Percentiles rank a stretch among this genome's conserved stretches.
phyloP scores from a whole-genome alignment of 2,888 invertebrate genomes.

The Dynastes grantii region DNA sequence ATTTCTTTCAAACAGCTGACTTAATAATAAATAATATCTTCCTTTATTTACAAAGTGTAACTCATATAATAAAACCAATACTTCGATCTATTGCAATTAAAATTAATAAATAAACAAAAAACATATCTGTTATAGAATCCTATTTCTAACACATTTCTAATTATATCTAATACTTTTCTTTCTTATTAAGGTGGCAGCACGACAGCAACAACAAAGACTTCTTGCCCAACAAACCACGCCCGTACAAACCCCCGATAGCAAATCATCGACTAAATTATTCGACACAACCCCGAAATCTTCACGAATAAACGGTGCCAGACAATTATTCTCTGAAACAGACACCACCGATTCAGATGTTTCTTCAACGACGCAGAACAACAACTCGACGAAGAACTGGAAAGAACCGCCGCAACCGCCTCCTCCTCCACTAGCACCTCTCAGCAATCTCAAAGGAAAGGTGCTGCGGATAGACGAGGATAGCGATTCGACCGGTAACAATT shows the following conservation, averaged over 20 bases:
- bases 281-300: conserved; percentile 65
- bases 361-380: conserved; percentile 63
- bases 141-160: not conserved
- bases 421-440: conserved; percentile 71
- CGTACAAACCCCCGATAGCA: conserved; percentile 62
- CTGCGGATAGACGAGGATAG: conserved; percentile 68
- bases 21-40: too few species aligned
- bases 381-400: conserved; percentile 65
- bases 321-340: conserved; percentile 67
- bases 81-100: too few species aligned
- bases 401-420: conserved; percentile 72
- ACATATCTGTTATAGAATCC: conserved; percentile 42
- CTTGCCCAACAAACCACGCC: conserved; percentile 72
- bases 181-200: conserved; percentile 58
- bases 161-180: conserved; percentile 17
- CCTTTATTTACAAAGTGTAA: too few species aligned
- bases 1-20: too few species aligned
- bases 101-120: not conserved
- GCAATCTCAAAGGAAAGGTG: conserved; percentile 59
- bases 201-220: conserved; percentile 78
- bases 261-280: conserved; percentile 64
- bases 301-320: conserved; percentile 69
- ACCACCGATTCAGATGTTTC: conserved; percentile 68
- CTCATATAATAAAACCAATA: too few species aligned
- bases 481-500: conserved; percentile 73